Base-by-base conservation (phyloP, 2,113 vertebrate species). In the Strix uralensis region DNA sequence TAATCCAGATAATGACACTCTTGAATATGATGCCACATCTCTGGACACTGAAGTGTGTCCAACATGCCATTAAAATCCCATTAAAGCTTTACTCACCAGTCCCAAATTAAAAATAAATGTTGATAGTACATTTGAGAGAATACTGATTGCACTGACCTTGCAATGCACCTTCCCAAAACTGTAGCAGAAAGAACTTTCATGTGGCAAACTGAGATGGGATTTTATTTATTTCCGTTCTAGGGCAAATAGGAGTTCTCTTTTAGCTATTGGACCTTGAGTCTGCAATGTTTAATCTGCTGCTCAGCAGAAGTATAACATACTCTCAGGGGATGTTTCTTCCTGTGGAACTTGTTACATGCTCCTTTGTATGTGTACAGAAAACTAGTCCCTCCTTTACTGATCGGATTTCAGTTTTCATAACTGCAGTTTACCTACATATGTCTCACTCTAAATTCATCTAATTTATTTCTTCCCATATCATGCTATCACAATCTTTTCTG, bases 1-100 rank as follows among this genome's bases (percentile, higher is more conserved):
- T 98, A 98, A 98, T 98, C 94, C 92, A 96, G 97, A 97, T 98
- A 98, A 98, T 74, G 94, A 97, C 93, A 96, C 96, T 96, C 83
- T 86, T 96, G 96, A 86, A 97, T 97, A 96, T 95, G 97, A 97
- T 92, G 86, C 94, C 93, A 94, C 92, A 97, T 98, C 97, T 98
- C 97, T 96, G 97, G 98, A 98, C 96, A 94, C 94, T 97, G 97
- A 98, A 98, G 97, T 98, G 97, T 98, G 97, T 98, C 98, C 97
- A 98, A 97, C 84, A 97, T 92, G 94, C 85, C 97, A 98, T 98
- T 98, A 98, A 97, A 98, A 98, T 97, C 84, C 90, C 93, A 98
- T 98, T 98, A 98, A 97, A 96, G 58, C 92, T 97, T 98, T 98
- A 98, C 98, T 98, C 97, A 98, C 88, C n/a, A 97, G 83, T 86